Conservation (phyloP, 2,888 invertebrate genomes). For the Dyspetes luteomarginatus region DNA sequence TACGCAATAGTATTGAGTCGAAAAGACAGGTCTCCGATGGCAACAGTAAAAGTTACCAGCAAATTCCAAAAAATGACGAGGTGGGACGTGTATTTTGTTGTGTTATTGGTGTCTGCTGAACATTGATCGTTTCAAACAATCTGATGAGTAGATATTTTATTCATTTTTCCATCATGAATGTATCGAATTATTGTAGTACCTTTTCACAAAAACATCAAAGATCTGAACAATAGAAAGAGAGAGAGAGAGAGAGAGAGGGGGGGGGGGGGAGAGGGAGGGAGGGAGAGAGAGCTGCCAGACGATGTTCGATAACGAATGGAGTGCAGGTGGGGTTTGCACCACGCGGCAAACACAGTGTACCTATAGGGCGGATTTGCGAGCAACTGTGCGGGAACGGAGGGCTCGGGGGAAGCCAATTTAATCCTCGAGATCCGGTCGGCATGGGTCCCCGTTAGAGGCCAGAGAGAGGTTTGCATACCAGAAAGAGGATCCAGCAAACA, state of each 20-base stretch:
- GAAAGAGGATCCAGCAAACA: constrained; percentile 39
- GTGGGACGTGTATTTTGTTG: too few species aligned
- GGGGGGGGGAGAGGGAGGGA: constrained; percentile 21
- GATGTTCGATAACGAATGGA: constrained; percentile 56
- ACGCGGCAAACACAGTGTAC: constrained; percentile 44
- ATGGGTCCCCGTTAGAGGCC: constrained; percentile 4
- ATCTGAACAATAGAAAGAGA: constrained; percentile 3
- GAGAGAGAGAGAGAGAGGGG: constrained; percentile 9
- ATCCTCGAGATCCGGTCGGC: constrained; percentile 60
- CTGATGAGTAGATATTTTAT: too few species aligned
- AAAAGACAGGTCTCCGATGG: too few species aligned
- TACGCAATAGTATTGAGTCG: too few species aligned
- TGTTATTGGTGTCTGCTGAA: too few species aligned
- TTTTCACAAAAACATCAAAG: constrained; percentile 20
- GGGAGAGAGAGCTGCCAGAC: constrained; percentile 31
- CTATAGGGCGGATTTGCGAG: constrained; percentile 58
- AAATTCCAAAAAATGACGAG: too few species aligned
- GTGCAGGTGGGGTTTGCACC: constrained; percentile 45
- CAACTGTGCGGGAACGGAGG: constrained; percentile 22
- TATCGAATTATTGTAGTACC: too few species aligned
- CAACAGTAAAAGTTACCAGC: too few species aligned
- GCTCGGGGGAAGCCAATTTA: constrained; percentile 55
- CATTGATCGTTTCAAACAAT: too few species aligned
- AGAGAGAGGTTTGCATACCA: constrained; percentile 46
- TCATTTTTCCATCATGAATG: too few species aligned